Base-by-base conservation (phyloP, 2,113 vertebrate species). In the Cygnus atratus region DNA sequence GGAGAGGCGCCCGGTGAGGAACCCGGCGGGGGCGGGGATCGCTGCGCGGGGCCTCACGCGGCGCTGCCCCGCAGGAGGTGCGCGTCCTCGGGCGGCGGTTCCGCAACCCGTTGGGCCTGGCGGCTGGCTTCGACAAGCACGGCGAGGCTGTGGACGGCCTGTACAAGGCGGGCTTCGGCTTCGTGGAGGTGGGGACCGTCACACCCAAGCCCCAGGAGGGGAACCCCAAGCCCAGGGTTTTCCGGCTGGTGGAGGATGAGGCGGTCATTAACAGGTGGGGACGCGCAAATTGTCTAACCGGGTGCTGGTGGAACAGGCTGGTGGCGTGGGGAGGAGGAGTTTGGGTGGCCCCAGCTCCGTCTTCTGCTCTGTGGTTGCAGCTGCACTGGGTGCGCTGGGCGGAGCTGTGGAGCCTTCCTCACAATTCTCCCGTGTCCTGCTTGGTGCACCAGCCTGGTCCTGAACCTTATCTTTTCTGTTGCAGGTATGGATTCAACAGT, bases 401-500 rank as follows among this genome's bases (percentile, higher is more conserved):
- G 46, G 43, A 91, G 65, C 70, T 61, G 19, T 22, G 3, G n/a
- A 33, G 11, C 22, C 33, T 37, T 17, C 39, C 15, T 44, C 0
- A 0, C 5, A 22, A 48, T 52, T 46, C 46, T 39, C 31, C 21
- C 16, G 1, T 25, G 33, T 46, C 29, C 35, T 29, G 9, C 12
- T 21, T 1, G 6, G 19, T 73, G 46, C 17, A 5, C 33, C 44
- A 43, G 68, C 13, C 13, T 20, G 17, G 28, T 13, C 50, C 55
- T 31, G 22, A 58, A 10, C 5, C 1, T 5, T 2, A 2, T 29
- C 37, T 78, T 77, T 11, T 86, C 35, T 26, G n/a, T 19, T 57
- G 25, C 95, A 99, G 99, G 90, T 99, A 99, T 3, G 99, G 99
- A 43, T 99, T 99, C 97, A 99, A 99, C 96, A 99, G 99, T 90